phyloP scores from a whole-genome alignment of 2,888 invertebrate species.

The Sycophila texana region DNA sequence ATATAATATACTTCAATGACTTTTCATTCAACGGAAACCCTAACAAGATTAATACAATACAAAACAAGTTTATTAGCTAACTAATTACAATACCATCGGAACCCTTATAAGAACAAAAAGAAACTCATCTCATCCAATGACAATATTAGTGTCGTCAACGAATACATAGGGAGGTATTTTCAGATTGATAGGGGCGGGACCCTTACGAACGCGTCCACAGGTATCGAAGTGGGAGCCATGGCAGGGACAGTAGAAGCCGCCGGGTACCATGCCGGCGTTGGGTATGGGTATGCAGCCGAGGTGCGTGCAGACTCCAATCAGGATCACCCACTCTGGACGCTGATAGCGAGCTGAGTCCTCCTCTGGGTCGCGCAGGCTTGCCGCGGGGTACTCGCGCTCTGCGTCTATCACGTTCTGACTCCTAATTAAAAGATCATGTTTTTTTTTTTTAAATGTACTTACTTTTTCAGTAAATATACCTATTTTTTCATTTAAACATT shows the following conservation, averaged over 20 bases:
- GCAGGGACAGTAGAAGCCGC: slow-evolving; percentile 90
- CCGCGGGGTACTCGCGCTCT: slow-evolving; percentile 80
- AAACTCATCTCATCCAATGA: slow-evolving; percentile 76
- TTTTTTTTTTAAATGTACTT: too few species aligned
- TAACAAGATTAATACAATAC: too few species aligned
- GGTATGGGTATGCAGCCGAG: slow-evolving; percentile 90
- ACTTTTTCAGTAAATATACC: too few species aligned
- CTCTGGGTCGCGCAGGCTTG: slow-evolving; percentile 83
- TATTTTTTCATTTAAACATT: neutral
- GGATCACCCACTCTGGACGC: slow-evolving; percentile 86
- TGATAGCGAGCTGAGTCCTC: slow-evolving; percentile 81
- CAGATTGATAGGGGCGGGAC: slow-evolving; percentile 85
- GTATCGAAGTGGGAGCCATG: slow-evolving; percentile 90
- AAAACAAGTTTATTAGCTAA: too few species aligned
- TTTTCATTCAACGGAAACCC: too few species aligned
- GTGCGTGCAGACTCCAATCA: slow-evolving; percentile 89
- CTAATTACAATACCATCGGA: too few species aligned
- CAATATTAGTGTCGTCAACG: slow-evolving; percentile 77
- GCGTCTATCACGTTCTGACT: slow-evolving; percentile 81
- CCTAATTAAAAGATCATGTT: slow-evolving; percentile 69
- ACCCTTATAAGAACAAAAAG: too few species aligned
- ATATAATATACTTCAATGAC: too few species aligned
- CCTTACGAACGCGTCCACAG: slow-evolving; percentile 85
- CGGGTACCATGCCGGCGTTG: slow-evolving; percentile 80
- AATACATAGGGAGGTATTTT: slow-evolving; percentile 82